A percentile compares a stretch with the other conserved stretches of the same genome.
These are phyloP conservation scores for Acrobeloides nanus DNA, from an alignment of 2,888 invertebrate species.

Conservation along the genomic window DNA sequence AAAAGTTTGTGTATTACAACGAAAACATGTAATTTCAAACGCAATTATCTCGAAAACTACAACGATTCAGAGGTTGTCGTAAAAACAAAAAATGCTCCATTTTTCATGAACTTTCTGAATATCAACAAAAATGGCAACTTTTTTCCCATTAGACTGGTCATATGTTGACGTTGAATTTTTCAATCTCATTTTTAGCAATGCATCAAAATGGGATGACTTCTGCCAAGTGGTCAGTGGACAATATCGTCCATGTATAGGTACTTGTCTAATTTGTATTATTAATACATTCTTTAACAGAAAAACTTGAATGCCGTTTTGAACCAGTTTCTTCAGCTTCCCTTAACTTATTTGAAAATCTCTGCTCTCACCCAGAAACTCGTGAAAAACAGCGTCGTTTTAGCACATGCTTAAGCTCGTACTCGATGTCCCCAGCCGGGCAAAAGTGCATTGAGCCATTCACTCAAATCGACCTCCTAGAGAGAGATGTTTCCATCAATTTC, in stretches of 20 bases:
- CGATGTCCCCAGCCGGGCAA: constrained; percentile 28
- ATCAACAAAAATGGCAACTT: too few species aligned
- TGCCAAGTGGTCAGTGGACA: constrained; percentile 29
- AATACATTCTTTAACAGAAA: too few species aligned
- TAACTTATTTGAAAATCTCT: constrained; percentile 23
- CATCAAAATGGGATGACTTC: constrained; percentile 38
- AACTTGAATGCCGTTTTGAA: constrained; percentile 14
- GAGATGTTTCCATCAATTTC: constrained; percentile 28
- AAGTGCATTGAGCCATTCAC: constrained; percentile 35
- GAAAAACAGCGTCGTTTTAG: constrained; percentile 16
- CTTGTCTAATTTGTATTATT: too few species aligned
- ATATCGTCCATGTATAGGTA: constrained; percentile 41
- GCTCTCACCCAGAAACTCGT: constrained; percentile 16
- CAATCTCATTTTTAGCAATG: constrained; percentile 22
- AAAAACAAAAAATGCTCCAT: too few species aligned
- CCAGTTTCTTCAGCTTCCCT: constrained; percentile 19
- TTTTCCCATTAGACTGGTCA: too few species aligned
- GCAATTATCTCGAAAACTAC: constrained; percentile 1
- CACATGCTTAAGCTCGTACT: constrained; percentile 26
- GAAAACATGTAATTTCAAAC: background rate
- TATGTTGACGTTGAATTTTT: too few species aligned
- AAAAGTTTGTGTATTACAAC: too few species aligned
- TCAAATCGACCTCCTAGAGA: constrained; percentile 27
- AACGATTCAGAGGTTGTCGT: too few species aligned
- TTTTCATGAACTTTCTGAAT: too few species aligned